Conservation (phyloP, 2,113 vertebrate species). For the Myrmecobius fasciatus region DNA sequence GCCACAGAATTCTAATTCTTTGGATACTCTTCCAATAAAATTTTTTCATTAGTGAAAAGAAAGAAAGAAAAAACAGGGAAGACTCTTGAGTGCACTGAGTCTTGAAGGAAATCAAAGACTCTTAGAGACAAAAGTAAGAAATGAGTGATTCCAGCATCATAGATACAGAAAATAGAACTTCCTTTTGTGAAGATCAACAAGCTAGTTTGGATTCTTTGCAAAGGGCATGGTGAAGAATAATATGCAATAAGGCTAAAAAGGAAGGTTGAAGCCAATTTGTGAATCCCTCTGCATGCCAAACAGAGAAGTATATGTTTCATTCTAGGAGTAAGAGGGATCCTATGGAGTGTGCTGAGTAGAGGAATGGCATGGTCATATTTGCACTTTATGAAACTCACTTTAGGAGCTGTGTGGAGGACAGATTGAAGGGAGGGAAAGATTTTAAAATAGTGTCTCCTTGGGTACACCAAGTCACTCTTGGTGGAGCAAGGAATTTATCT, state of each 20-base stretch:
- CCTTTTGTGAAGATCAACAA: not conserved
- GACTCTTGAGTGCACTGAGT: not conserved
- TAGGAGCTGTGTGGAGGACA: not conserved
- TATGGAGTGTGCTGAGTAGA: not conserved
- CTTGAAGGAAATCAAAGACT: not conserved
- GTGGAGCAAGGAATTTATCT: not conserved
- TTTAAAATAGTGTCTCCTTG: not conserved
- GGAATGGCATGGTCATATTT: not conserved
- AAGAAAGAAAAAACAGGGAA: too few species aligned
- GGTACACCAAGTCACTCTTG: not conserved
- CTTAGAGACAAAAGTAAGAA: not conserved
- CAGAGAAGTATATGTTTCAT: not conserved
- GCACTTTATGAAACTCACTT: not conserved
- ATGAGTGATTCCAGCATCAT: not conserved
- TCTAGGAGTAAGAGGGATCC: not conserved
- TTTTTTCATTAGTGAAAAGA: not conserved
- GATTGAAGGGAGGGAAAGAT: not conserved
- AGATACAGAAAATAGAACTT: not conserved
- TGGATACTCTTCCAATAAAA: not conserved
- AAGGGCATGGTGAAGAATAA: not conserved
- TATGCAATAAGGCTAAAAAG: not conserved
- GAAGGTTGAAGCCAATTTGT: not conserved
- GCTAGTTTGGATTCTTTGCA: not conserved
- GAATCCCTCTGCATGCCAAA: not conserved
- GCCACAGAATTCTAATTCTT: not conserved